These are phyloP conservation scores for Ophthalmolycus amberensis DNA, from an alignment of 2,113 vertebrate genomes.

Conservation along the genomic window DNA sequence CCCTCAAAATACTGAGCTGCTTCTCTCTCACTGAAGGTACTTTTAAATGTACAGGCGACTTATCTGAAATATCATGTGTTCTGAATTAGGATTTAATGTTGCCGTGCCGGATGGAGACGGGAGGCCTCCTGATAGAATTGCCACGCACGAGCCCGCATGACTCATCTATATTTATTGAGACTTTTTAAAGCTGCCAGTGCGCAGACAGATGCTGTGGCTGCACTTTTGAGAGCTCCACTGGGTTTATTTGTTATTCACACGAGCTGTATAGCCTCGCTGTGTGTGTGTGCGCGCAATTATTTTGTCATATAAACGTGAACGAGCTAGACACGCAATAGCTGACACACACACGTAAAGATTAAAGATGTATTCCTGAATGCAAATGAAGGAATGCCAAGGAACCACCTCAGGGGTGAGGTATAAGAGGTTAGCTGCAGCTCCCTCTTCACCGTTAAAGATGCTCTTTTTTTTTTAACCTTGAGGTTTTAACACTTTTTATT, in stretches of 20 bases:
- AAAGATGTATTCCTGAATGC: neutral
- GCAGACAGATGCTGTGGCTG: conserved; percentile 56
- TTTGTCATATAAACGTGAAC: conserved; percentile 41
- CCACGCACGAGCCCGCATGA: conserved; percentile 42
- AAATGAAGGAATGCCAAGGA: conserved; percentile 12
- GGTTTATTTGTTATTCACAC: conserved; percentile 55
- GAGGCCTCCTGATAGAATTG: conserved; percentile 39
- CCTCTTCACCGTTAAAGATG: conserved; percentile 3
- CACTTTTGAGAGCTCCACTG: conserved; percentile 50
- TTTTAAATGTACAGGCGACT: conserved; percentile 5
- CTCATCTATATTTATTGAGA: conserved; percentile 67
- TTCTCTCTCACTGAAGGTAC: neutral
- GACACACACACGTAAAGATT: neutral
- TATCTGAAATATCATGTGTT: conserved; percentile 11
- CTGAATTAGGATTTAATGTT: conserved; percentile 25
- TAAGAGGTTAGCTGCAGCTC: conserved; percentile 5
- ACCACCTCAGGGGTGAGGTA: neutral
- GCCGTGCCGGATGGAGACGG: conserved; percentile 34
- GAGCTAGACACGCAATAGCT: neutral
- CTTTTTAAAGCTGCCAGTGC: conserved; percentile 51
- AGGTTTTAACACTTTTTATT: conserved; percentile 4
- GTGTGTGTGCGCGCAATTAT: conserved; percentile 40
- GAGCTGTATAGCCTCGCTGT: conserved; percentile 28
- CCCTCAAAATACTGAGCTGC: neutral
- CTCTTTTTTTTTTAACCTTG: conserved; percentile 24